Evolutionary conservation across 2,888 invertebrate genomes (phyloP).

Genomic region (Thyatira batis): DNA sequence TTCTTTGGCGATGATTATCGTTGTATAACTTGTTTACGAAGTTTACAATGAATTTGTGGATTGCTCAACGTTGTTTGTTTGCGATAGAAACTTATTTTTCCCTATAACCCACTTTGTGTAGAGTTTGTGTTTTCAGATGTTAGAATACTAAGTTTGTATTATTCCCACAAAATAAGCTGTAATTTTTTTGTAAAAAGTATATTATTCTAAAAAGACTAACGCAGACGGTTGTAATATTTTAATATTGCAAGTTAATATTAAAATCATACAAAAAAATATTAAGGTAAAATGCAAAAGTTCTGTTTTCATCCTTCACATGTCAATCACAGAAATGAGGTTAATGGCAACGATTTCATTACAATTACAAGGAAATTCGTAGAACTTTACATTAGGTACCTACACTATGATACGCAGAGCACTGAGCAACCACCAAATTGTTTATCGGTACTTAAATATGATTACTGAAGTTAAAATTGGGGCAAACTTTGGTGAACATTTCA

Average conservation of each 20-base stretch:
- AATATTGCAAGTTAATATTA: not conserved
- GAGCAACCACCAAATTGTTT: not conserved
- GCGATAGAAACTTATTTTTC: not conserved
- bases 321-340: not conserved
- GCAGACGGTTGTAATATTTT: too few species aligned
- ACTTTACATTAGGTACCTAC: too few species aligned
- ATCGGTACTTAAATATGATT: not conserved
- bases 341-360: slow-evolving; percentile 1
- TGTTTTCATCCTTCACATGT: not conserved
- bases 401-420: not conserved
- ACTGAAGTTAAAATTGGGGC: not conserved
- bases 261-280: not conserved
- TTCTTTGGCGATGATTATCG: slow-evolving; percentile 3
- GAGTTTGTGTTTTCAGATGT: not conserved
- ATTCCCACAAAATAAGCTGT: too few species aligned
- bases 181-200: too few species aligned
- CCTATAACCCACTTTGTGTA: not conserved
- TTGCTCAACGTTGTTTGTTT: not conserved
- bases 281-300: not conserved
- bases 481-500: not conserved
- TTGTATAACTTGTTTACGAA: slow-evolving; percentile 1
- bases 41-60: not conserved
- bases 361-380: not conserved
- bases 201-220: too few species aligned
- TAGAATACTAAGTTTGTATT: not conserved